Evolutionary conservation across 1,140 invertebrate genomes (phyloP).

Genomic region (Bicyclus anynana): DNA sequence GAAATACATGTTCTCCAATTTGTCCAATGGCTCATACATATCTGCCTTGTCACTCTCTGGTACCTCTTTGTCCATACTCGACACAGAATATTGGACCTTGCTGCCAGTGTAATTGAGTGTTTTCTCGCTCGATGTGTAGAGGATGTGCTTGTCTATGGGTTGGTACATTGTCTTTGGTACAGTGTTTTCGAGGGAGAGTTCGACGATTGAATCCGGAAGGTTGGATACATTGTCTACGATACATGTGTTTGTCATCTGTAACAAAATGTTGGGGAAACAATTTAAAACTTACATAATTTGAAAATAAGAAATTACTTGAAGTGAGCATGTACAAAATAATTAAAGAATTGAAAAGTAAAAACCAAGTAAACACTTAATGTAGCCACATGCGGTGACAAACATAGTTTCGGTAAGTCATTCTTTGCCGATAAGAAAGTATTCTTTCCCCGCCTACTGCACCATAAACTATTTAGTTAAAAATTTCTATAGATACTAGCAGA

Average conservation of each 20-base stretch:
- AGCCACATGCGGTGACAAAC: too few species aligned
- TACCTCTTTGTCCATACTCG: constrained; percentile 49
- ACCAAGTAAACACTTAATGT: too few species aligned
- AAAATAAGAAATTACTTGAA: too few species aligned
- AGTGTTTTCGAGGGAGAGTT: constrained; percentile 67
- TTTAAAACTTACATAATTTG: too few species aligned
- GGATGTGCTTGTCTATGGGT: constrained; percentile 59
- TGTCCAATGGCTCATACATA: constrained; percentile 51
- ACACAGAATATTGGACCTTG: constrained; percentile 58
- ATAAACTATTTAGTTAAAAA: too few species aligned
- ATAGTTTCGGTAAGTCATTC: too few species aligned
- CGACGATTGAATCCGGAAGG: constrained; percentile 70
- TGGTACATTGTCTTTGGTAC: constrained; percentile 71
- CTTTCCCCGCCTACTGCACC: too few species aligned
- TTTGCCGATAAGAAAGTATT: too few species aligned
- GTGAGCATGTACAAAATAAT: too few species aligned
- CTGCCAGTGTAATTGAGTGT: constrained; percentile 47
- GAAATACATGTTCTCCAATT: constrained; percentile 48
- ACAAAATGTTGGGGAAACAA: too few species aligned
- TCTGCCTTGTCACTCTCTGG: constrained; percentile 42
- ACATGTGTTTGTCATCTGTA: constrained; percentile 69
- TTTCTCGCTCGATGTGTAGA: constrained; percentile 60
- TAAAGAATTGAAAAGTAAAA: too few species aligned
- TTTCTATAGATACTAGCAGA: too few species aligned
- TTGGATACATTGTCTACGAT: constrained; percentile 68